Evolutionary conservation across 2,888 invertebrate species (phyloP).

Genomic region (Orthosia gothica): DNA sequence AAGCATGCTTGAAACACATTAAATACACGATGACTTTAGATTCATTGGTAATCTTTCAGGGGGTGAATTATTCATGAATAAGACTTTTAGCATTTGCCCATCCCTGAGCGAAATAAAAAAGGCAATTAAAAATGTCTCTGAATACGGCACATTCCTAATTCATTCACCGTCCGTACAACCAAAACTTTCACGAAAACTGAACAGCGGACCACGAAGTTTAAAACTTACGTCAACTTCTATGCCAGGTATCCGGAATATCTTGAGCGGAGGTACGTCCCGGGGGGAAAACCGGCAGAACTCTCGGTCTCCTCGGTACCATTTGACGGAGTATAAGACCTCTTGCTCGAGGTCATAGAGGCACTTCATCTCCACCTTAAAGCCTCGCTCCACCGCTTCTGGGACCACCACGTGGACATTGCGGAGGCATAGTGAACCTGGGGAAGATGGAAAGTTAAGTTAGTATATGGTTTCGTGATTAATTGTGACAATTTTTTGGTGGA

Average conservation of each 20-base stretch:
- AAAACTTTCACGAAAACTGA: slow-evolving; percentile 11
- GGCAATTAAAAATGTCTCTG: not conserved
- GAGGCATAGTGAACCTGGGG: slow-evolving; percentile 84
- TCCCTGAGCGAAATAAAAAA: too few relatives aligned
- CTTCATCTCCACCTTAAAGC: slow-evolving; percentile 92
- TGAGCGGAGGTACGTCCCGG: slow-evolving; percentile 92
- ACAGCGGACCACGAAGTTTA: slow-evolving; percentile 14
- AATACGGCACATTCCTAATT: not conserved
- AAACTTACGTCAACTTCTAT: slow-evolving; percentile 92
- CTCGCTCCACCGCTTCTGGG: slow-evolving; percentile 93
- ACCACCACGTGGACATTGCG: slow-evolving; percentile 93
- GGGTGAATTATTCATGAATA: too few relatives aligned
- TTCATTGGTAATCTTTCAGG: too few relatives aligned
- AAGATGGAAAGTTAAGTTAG: slow-evolving; percentile 28
- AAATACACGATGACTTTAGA: not conserved
- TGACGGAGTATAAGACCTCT: slow-evolving; percentile 93
- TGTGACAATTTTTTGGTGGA: too few relatives aligned
- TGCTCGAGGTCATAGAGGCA: slow-evolving; percentile 90
- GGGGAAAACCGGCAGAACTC: slow-evolving; percentile 92
- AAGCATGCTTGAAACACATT: not conserved
- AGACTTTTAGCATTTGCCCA: too few relatives aligned
- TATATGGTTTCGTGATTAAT: too few relatives aligned
- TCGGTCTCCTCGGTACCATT: slow-evolving; percentile 93
- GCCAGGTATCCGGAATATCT: slow-evolving; percentile 92
- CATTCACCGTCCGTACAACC: not conserved